phyloP scores from a whole-genome alignment of 2,888 invertebrate species.

The Lepidochrysops patricia region DNA sequence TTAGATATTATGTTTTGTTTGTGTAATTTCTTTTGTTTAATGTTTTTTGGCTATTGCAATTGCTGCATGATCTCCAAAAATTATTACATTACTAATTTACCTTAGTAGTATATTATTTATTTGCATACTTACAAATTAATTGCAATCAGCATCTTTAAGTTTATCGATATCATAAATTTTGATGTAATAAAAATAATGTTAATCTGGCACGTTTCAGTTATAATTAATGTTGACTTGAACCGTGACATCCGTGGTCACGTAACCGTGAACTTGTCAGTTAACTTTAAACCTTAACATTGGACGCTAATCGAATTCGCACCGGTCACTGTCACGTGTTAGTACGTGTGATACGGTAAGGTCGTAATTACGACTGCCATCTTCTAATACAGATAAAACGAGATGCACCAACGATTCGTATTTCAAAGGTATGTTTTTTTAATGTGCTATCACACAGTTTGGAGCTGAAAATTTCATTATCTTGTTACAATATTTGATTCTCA shows the following conservation, averaged over 20 bases:
- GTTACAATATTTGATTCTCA: not conserved
- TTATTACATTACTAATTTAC: too few relatives aligned
- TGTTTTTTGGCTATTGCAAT: too few relatives aligned
- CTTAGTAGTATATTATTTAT: too few relatives aligned
- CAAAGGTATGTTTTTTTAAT: not conserved
- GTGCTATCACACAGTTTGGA: not conserved
- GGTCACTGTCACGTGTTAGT: not conserved
- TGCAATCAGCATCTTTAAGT: too few relatives aligned
- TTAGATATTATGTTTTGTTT: not conserved
- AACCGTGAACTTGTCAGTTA: constrained; percentile 8
- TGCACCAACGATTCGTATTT: not conserved
- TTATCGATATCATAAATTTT: not conserved
- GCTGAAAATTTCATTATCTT: not conserved
- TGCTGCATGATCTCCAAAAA: too few relatives aligned
- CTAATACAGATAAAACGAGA: not conserved
- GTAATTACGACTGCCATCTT: not conserved
- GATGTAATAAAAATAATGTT: too few relatives aligned
- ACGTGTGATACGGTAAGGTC: not conserved
- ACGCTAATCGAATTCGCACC: constrained; percentile 13
- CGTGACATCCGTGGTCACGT: not conserved
- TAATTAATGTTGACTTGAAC: not conserved
- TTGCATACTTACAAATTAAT: too few relatives aligned
- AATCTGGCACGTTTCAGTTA: not conserved
- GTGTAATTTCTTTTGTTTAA: not conserved
- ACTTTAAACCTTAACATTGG: constrained; percentile 23